Evolutionary conservation across 1,140 invertebrate genomes (phyloP).

Genomic region (Zophobas atratus): DNA sequence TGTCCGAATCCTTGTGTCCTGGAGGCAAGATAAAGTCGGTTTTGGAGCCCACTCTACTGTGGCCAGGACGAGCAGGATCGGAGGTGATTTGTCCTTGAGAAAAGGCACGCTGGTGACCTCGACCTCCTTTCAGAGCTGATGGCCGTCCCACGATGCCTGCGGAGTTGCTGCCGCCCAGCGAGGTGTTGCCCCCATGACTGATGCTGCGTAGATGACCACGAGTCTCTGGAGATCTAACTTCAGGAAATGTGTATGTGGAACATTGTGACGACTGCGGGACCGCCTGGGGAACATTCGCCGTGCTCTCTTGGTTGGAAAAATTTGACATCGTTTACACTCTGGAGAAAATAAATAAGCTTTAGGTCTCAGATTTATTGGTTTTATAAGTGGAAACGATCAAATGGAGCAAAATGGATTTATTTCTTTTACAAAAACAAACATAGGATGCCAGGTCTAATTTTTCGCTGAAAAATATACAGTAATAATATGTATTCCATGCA

Average conservation of each 20-base stretch:
- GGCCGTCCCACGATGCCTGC: slow-evolving; percentile 70
- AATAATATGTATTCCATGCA: too few species aligned
- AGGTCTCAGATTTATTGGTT: slow-evolving; percentile 8
- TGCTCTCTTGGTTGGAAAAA: slow-evolving; percentile 51
- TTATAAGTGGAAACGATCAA: neutral
- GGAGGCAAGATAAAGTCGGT: slow-evolving; percentile 91
- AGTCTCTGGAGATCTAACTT: slow-evolving; percentile 57
- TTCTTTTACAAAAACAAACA: neutral
- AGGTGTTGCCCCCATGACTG: slow-evolving; percentile 82
- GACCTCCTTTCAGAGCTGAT: slow-evolving; percentile 78
- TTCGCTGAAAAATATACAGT: too few species aligned
- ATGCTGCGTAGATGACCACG: slow-evolving; percentile 82
- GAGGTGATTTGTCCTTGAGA: slow-evolving; percentile 85
- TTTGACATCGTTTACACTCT: slow-evolving; percentile 58
- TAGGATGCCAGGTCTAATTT: neutral
- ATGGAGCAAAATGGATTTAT: too few species aligned
- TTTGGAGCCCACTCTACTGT: slow-evolving; percentile 85
- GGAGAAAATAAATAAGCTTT: neutral
- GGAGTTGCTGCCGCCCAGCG: slow-evolving; percentile 68
- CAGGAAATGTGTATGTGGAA: slow-evolving; percentile 66
- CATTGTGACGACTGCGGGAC: slow-evolving; percentile 52
- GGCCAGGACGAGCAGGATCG: slow-evolving; percentile 72
- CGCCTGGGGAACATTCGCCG: slow-evolving; percentile 24
- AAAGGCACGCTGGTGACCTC: slow-evolving; percentile 87
- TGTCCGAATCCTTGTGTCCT: slow-evolving; percentile 76